These are phyloP conservation scores for Tinamus major DNA, from an alignment of 2,797 vertebrate species.

Conservation along the genomic window DNA sequence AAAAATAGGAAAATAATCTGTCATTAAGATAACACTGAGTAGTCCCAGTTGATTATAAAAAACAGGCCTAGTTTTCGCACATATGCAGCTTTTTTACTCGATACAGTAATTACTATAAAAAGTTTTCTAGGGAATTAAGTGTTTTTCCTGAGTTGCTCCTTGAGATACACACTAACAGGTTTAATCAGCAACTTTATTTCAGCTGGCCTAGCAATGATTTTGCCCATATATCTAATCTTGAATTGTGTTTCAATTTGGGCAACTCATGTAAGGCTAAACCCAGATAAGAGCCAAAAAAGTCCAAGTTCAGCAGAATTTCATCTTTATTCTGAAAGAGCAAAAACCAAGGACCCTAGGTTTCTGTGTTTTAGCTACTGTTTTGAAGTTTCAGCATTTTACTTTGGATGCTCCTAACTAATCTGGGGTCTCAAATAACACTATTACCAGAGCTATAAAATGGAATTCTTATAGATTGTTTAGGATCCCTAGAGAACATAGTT, in stretches of 20 bases:
- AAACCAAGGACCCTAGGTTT: not conserved
- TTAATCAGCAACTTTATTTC: not conserved
- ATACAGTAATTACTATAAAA: not conserved
- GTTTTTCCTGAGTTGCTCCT: not conserved
- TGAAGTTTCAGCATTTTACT: conserved; percentile 14
- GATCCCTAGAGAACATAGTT: not conserved
- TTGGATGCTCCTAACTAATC: conserved; percentile 6
- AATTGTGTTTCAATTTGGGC: not conserved
- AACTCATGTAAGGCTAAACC: not conserved
- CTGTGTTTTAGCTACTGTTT: not conserved
- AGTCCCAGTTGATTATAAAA: not conserved
- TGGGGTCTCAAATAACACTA: conserved; percentile 24
- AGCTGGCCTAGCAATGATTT: not conserved
- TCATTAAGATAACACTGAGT: not conserved
- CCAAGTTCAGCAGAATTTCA: not conserved
- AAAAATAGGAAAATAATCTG: not conserved
- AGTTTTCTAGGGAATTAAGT: not conserved
- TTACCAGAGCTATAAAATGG: conserved; percentile 15
- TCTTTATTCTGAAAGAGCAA: not conserved
- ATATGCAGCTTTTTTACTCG: not conserved
- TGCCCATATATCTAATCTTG: not conserved
- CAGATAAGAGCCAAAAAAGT: not conserved
- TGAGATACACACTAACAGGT: not conserved
- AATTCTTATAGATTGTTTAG: conserved; percentile 18
- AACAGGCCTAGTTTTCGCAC: not conserved